Base-by-base conservation (phyloP, 2,888 invertebrate genomes). In the Cerceris ruficornis region DNA sequence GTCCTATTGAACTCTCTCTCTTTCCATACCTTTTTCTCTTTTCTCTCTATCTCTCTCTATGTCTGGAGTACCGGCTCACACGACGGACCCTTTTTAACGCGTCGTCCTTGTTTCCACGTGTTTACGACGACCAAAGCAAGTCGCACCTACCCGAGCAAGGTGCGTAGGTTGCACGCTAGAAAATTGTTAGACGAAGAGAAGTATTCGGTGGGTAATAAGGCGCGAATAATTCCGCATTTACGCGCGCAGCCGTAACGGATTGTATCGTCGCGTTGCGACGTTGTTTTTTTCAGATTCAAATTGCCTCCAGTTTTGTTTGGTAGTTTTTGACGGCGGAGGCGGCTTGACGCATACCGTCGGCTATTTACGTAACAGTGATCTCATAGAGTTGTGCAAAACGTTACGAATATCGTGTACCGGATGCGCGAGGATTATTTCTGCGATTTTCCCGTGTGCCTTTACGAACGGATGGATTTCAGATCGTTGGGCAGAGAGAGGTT, bases 91-190 rank as follows among this genome's bases (percentile, higher is more conserved):
- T 85, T 80, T 78, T 77, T 76, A 70, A 61, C 65, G 70, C 49
- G 62, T 50, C 69, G 78, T 76, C 81, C 74, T 75, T 77, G 76
- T 69, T 77, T 74, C 42, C 77, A 72, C 69, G 71, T 81, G 81
- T 82, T 83, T 83, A 82, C 72, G 17, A 67, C 59, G 55, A 60
- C 70, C 58, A 52, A 68, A 85, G 76, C 72, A 84, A 84, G 71
- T 82, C 82, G 62, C 79, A 76, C 75, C 82, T 79, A 82, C 55
- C 43, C 28, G 28, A 28, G 28, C 4, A 28, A 28, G 57, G 17
- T 52, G 69, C 57, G 62, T 66, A 49, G 65, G 50, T 7, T 14
- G 49, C 7, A 11, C 54, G 43, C 43, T 58, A 11, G 66, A 62
- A 14, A 15, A 70, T 77, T 41, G 42, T 52, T 61, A 39, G 55